A percentile compares a stretch with the other conserved stretches of the same genome.
Evolutionary conservation across 2,797 vertebrate genomes (phyloP).

Genomic region (Pseudochirops cupreus): DNA sequence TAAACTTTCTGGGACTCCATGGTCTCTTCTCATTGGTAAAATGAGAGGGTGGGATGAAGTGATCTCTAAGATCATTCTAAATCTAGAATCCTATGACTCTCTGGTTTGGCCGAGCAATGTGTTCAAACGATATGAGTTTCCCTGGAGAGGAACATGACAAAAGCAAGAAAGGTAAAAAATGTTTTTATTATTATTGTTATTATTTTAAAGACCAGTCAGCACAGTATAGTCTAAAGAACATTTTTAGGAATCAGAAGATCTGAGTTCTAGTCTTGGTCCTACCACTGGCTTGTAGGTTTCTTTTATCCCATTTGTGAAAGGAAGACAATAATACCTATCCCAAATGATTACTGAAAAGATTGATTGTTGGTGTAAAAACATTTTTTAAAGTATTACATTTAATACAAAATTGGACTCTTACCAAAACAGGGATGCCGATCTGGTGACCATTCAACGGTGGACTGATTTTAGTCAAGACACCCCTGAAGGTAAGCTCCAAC

Average conservation of each 20-base stretch:
- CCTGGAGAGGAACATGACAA: not conserved
- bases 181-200: not conserved
- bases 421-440: not conserved
- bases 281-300: not conserved
- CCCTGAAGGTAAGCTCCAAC: not conserved
- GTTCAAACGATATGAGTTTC: not conserved
- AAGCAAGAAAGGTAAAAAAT: constrained; percentile 20
- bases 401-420: constrained; percentile 10
- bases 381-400: constrained; percentile 19
- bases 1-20: not conserved
- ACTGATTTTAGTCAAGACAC: not conserved
- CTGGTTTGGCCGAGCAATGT: constrained; percentile 28
- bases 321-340: not conserved
- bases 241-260: not conserved
- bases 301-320: constrained; percentile 2
- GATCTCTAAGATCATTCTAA: not conserved
- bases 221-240: not conserved
- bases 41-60: not conserved
- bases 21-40: not conserved
- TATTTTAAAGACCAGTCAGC: not conserved
- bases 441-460: not conserved
- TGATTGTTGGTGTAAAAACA: not conserved
- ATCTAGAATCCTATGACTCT: not conserved
- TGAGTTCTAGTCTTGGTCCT: constrained; percentile 5
- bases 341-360: not conserved